Evolutionary conservation across 2,888 invertebrate species (phyloP).

Genomic region (Pasiphila rectangulata): DNA sequence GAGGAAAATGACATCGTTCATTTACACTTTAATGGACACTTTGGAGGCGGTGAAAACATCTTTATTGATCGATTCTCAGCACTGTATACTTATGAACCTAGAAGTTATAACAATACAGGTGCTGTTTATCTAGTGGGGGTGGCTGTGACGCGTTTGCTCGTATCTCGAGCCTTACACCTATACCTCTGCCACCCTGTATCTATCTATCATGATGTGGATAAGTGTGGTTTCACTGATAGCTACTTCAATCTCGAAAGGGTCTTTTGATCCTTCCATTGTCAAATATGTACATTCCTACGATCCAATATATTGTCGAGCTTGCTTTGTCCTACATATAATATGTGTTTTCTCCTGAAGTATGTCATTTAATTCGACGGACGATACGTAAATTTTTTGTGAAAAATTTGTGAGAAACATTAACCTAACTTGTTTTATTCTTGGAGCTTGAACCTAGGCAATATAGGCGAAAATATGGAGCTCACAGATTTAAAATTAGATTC

Average conservation of each 20-base stretch:
- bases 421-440: too few relatives aligned
- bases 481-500: too few relatives aligned
- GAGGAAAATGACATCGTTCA: constrained; percentile 23
- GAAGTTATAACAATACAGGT: constrained; percentile 11
- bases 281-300: too few relatives aligned
- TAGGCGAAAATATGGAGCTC: too few relatives aligned
- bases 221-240: constrained; percentile 8
- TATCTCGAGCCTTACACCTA: constrained; percentile 12
- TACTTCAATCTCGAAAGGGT: constrained; percentile 5
- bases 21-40: constrained; percentile 27
- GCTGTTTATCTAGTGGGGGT: constrained; percentile 12
- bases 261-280: background rate
- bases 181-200: constrained; percentile 9
- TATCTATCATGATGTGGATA: constrained; percentile 16
- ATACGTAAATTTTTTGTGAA: too few relatives aligned
- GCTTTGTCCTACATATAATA: too few relatives aligned
- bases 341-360: too few relatives aligned
- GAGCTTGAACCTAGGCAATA: too few relatives aligned
- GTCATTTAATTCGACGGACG: too few relatives aligned
- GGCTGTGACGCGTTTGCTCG: constrained; percentile 7
- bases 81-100: constrained; percentile 13
- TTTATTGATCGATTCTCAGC: constrained; percentile 18
- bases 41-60: constrained; percentile 19
- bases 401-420: too few relatives aligned
- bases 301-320: too few relatives aligned